Evolutionary conservation across 2,888 invertebrate species (phyloP), one percentile per base, ranked within the genome.

Genomic region (Penaeus monodon): DNA sequence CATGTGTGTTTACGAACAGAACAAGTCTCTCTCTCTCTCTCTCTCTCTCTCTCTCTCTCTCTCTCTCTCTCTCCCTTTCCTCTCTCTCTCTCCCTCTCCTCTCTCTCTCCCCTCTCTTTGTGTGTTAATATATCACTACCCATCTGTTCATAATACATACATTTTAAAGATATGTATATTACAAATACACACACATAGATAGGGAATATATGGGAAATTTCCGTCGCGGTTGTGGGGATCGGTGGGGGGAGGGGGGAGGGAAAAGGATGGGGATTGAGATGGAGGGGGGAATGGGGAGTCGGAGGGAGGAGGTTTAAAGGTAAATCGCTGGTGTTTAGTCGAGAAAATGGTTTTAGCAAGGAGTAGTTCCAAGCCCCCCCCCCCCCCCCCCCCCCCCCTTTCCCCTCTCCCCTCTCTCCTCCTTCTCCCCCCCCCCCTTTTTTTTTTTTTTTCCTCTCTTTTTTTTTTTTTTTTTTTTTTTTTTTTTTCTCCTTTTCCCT

Each of bases 1-100:
- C 57, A 78, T 78, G 57, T 78, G 44, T 63, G 64, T 78, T 57
- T 78, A 63, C 63, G 64, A 78, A 78, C 29, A 63, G 57, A 63
- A 78, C 78, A 78, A 78, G 27, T 33, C 78, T 29, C 24, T n/a
- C 78, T 38, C 76, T 76, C 38, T 29, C 76, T 33, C 29, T 76
- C 79, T 44, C 63, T 79, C 38, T 64, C 79, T 80, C 80, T 80
- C 80, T 80, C 80, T 80, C 80, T 76, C 76, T 80, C 80, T 80
- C 80, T 80, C 80, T 80, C 80, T 80, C 80, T 80, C 80, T 80
- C 80, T 80, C 80, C 66, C 80, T 38, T 20, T 76, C 76, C 29
- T 76, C 33, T 76, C 33, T 29, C 38, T 76, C 29, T 76, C 76
- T 76, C 80, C 66, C 80, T 80, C 80, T 80, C 80, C 66, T 66